phyloP scores from a whole-genome alignment of 2,113 vertebrate genomes.

The Cnemophilus loriae region DNA sequence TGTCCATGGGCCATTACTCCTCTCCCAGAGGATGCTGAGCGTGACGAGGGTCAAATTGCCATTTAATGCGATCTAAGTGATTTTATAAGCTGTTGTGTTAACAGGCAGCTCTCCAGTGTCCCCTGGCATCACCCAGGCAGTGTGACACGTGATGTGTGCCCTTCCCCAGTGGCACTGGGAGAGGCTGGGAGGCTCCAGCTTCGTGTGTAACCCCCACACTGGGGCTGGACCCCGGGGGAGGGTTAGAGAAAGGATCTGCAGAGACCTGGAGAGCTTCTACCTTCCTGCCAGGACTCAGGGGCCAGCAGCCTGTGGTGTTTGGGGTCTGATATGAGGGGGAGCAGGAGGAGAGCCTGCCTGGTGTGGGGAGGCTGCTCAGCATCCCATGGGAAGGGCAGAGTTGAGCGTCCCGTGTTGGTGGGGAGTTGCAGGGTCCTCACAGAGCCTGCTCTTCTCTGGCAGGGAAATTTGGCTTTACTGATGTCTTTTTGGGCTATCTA shows the following conservation, averaged over 20 bases:
- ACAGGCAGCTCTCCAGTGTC: background rate
- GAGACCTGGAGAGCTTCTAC: background rate
- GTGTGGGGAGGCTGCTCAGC: background rate
- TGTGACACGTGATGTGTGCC: background rate
- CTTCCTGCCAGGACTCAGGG: background rate
- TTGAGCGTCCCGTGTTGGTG: accelerated
- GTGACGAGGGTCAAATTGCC: conserved; percentile 7
- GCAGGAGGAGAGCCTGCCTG: background rate
- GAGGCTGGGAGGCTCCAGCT: background rate
- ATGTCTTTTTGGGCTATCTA: no score
- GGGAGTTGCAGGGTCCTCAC: background rate
- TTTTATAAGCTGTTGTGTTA: conserved; percentile 4
- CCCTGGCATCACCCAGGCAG: background rate
- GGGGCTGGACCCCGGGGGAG: background rate
- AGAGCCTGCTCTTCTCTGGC: background rate
- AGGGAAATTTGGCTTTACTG: background rate
- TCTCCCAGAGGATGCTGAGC: background rate
- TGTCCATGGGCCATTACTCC: background rate
- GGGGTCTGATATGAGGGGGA: accelerated
- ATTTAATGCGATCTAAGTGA: background rate
- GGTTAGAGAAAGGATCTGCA: background rate
- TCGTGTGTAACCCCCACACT: accelerated
- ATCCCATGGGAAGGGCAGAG: background rate
- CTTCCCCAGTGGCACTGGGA: background rate
- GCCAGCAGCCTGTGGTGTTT: background rate